phyloP scores from a whole-genome alignment of 2,797 vertebrate genomes.

The Antennarius maculatus region DNA sequence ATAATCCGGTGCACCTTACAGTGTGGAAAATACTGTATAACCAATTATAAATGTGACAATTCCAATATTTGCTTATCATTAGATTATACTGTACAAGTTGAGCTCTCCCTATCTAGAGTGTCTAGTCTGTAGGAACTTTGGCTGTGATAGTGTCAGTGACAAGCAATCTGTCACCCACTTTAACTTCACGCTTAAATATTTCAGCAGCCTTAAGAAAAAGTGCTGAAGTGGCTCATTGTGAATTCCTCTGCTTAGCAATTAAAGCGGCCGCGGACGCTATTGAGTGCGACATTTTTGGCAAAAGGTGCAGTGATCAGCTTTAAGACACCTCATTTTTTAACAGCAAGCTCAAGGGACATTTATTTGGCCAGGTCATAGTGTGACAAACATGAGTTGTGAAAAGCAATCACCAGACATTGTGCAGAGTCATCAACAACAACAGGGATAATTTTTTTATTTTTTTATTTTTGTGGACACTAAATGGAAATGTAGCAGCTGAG shows the following conservation, averaged over 20 bases:
- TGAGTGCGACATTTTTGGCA: slow-evolving; percentile 40
- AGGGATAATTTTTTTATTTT: background rate
- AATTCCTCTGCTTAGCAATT: slow-evolving; percentile 77
- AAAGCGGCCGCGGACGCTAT: slow-evolving; percentile 57
- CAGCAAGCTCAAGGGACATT: slow-evolving; percentile 18
- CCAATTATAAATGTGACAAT: too few relatives aligned
- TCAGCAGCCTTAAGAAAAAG: slow-evolving; percentile 70
- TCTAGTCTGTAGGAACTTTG: slow-evolving; percentile 48
- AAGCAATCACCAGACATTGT: too few relatives aligned
- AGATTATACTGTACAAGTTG: slow-evolving; percentile 7
- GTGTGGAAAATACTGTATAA: too few relatives aligned
- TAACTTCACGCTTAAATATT: slow-evolving; percentile 73
- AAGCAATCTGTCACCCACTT: slow-evolving; percentile 62
- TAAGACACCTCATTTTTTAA: slow-evolving; percentile 22
- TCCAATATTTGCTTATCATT: too few relatives aligned
- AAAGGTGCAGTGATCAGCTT: slow-evolving; percentile 51
- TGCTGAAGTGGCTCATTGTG: slow-evolving; percentile 71
- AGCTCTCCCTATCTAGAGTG: slow-evolving; percentile 10
- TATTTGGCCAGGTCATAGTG: background rate
- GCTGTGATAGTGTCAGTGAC: slow-evolving; percentile 51
- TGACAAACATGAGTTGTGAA: slow-evolving; percentile 4
- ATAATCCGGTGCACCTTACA: too few relatives aligned
- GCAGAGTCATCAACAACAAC: too few relatives aligned
- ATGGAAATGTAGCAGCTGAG: slow-evolving; percentile 8
- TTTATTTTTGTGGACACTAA: background rate